Conservation (phyloP, 35 echinoderm and acorn worm genomes). For the Lytechinus pictus region DNA sequence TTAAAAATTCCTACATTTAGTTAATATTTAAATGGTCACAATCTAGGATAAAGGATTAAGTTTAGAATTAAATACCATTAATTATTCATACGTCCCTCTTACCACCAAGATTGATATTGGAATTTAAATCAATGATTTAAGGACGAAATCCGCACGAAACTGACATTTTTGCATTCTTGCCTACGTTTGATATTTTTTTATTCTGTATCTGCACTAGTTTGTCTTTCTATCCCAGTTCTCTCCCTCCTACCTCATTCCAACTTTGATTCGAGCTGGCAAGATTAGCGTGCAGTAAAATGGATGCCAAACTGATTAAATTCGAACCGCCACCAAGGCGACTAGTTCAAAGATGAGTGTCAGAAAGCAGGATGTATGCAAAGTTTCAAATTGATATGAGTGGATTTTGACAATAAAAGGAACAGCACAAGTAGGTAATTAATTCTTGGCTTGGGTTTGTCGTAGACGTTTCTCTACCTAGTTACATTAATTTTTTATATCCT, state of each 20-base stretch:
- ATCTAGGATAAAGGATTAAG: neutral
- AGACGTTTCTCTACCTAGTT: neutral
- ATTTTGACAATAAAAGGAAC: conserved; percentile 38
- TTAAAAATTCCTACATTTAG: neutral
- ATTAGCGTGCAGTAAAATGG: neutral
- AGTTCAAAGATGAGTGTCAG: neutral
- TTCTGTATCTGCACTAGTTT: neutral
- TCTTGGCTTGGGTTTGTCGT: conserved; percentile 13
- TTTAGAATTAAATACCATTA: neutral
- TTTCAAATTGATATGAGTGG: conserved; percentile 24
- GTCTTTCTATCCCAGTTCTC: conserved; percentile 1
- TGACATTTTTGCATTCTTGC: neutral
- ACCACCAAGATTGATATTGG: neutral
- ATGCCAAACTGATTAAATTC: neutral
- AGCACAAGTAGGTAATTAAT: conserved; percentile 36
- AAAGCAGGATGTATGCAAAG: neutral
- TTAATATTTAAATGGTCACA: neutral
- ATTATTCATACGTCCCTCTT: neutral
- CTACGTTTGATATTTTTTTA: neutral
- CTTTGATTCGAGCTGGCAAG: conserved; percentile 8
- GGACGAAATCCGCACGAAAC: neutral
- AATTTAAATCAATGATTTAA: neutral
- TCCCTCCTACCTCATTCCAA: conserved; percentile 16
- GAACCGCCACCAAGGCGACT: neutral
- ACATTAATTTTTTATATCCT: conserved; percentile 33